These are phyloP conservation scores for Myotis vivesi DNA, from an alignment of 2,797 vertebrate species.

Conservation along the genomic window DNA sequence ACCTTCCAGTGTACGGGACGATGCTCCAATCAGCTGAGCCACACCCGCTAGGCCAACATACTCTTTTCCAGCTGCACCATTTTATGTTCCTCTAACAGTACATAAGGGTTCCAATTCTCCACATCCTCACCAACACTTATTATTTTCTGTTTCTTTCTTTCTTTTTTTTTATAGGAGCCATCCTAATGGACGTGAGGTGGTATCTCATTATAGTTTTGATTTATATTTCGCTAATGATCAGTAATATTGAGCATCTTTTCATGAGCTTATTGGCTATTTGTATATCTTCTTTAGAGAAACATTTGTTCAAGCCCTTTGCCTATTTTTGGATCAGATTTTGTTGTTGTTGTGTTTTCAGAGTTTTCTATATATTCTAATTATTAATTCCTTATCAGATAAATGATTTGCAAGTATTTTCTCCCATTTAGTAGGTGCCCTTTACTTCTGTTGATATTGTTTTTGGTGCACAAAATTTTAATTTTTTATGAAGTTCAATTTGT, in stretches of 20 bases:
- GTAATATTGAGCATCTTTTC: neutral
- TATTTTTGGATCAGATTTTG: neutral
- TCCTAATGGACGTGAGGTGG: neutral
- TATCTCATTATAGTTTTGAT: neutral
- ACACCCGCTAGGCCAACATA: neutral
- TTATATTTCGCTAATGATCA: neutral
- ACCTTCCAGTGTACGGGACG: neutral
- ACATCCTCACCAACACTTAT: neutral
- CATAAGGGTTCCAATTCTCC: neutral
- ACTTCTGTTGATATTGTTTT: neutral
- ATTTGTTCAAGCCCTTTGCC: neutral
- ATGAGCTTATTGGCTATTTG: neutral
- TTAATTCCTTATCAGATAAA: neutral
- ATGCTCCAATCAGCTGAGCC: neutral
- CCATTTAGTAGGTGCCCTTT: neutral
- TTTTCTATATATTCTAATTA: neutral
- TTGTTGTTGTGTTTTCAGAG: neutral
- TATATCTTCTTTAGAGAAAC: neutral
- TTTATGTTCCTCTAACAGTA: neutral
- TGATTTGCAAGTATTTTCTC: neutral
- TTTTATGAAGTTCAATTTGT: neutral
- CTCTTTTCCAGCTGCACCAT: neutral
- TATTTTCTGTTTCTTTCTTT: neutral
- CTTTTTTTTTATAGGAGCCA: neutral
- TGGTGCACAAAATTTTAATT: neutral